Percentiles rank a stretch among this genome's conserved stretches.
phyloP scores from a whole-genome alignment of 2,888 invertebrate species.

The Melanostoma mellinum region DNA sequence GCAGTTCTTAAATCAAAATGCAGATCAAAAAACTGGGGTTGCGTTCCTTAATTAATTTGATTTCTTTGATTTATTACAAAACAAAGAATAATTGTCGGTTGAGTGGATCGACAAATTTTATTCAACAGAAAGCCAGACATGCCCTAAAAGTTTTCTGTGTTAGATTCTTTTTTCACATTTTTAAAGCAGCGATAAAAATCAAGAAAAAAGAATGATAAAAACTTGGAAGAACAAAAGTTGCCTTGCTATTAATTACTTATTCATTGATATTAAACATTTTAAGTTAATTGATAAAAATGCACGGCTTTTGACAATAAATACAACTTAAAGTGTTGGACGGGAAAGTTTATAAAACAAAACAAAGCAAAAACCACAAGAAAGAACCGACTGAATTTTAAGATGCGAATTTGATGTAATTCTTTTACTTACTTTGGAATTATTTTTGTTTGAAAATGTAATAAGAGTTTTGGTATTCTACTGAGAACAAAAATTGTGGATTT shows the following conservation, averaged over 20 bases:
- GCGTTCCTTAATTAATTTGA: conserved; percentile 9
- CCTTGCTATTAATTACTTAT: background rate
- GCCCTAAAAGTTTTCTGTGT: conserved; percentile 53
- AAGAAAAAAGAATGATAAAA: background rate
- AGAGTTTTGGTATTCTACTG: conserved; percentile 36
- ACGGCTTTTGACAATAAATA: background rate
- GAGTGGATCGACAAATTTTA: conserved; percentile 36
- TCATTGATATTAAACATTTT: background rate
- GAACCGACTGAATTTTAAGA: conserved; percentile 6
- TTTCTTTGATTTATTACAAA: conserved; percentile 14
- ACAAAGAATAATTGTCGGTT: conserved; percentile 37
- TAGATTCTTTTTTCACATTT: conserved; percentile 9
- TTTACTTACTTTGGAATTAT: conserved; percentile 42
- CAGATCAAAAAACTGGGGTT: background rate
- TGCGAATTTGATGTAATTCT: background rate
- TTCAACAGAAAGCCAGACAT: conserved; percentile 18
- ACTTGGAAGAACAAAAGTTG: background rate
- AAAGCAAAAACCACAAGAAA: conserved; percentile 27
- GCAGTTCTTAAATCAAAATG: background rate
- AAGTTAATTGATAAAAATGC: background rate
- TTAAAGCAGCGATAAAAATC: conserved; percentile 10
- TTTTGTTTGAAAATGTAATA: conserved; percentile 33
- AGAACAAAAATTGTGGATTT: conserved; percentile 34
- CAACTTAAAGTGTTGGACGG: background rate
- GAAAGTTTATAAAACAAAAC: conserved; percentile 35